Base-by-base conservation (phyloP, 1,140 invertebrate species). In the Lordiphosa stackelbergi region DNA sequence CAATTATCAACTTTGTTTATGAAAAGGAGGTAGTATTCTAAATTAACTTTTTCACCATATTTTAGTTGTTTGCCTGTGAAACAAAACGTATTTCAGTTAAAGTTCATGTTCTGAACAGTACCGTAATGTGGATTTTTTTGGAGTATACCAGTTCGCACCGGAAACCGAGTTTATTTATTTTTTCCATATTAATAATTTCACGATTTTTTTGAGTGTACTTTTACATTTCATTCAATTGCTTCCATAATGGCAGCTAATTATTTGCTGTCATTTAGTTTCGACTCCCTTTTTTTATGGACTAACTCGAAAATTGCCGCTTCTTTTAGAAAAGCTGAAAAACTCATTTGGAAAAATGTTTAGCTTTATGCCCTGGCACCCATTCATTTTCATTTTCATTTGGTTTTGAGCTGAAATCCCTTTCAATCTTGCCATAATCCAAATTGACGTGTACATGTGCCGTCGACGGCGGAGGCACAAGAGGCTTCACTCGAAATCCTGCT, bases 371-470 rank as follows among this genome's bases (percentile, higher is more conserved):
- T 52, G 40, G 51, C 40, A n/a, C 42, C 36, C 43, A 49, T 34
- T 48, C 46, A 43, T 28, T 28, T 28, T 28, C 24, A 31, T 31
- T 31, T 53, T 46, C 48, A 53, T 48, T 53, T 48, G 47, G 42
- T 24, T 24, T 24, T 9, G 19, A 19, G 16, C 53, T 68, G 74
- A 71, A 79, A 74, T 75, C 75, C 75, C 57, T 61, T 68, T 79
- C 75, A 79, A 81, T 79, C 66, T 81, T 55, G 63, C 62, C 71
- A 69, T 79, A 79, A 79, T 79, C 75, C 75, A 64, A 71, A 79
- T 81, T 79, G 75, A 79, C 75, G 58, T 57, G 66, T 68, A 68
- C 66, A 69, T 69, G 48, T 60, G 66, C 71, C 59, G 75, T 36
- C 40, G 62, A 37, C 45, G 28, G 7, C 16, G 54, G 49, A 41